Base-by-base conservation (phyloP, 2,797 vertebrate genomes). In the Emys orbicularis region DNA sequence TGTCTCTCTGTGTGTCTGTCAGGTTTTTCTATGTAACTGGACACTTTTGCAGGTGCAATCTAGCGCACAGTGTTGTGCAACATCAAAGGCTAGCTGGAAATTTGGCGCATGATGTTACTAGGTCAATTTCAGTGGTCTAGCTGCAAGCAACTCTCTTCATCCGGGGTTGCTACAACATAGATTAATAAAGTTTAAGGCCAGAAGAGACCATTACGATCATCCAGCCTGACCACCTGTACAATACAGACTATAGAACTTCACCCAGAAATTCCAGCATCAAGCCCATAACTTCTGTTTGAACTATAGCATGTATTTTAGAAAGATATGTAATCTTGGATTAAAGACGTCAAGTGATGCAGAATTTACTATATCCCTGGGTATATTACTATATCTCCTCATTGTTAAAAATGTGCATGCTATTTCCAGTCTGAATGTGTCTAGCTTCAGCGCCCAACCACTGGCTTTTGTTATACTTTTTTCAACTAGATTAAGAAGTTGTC, bases 131-230 rank as follows among this genome's bases (percentile, higher is more conserved):
- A 4, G 41, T 29, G 37, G 16, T 21, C 72, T 52, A 2, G 27
- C 83, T 84, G 23, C 54, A 29, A 5, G 49, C n/a, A 79, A 27
- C 23, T 50, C 21, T 21, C 49, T 12, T 72, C 2, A 2, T 6
- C 52, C 92, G 90, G 61, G 41, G 41, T 96, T 77, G 1, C 72
- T 49, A 88, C 76, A 81, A 34, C 81, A 54, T 18, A n/a, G 61
- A 65, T 34, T 65, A 54, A 53, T 82, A 85, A 81, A 47, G 89
- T 52, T 3, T 56, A 61, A 49, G 56, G 59, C 68, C 88, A 81
- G 88, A 34, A 87, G 81, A 80, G 88, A 23, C 57, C 86, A 3
- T 23, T 52, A 79, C 4, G 34, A 29, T 6, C 10, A 34, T 65
- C 65, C 10, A 27, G 34, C 3, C 77, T 77, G 86, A 85, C 84